Percentiles rank a stretch among this genome's conserved stretches.
Evolutionary conservation across 23 tunicate genomes (phyloP).

Genomic region (Diplosoma virens): DNA sequence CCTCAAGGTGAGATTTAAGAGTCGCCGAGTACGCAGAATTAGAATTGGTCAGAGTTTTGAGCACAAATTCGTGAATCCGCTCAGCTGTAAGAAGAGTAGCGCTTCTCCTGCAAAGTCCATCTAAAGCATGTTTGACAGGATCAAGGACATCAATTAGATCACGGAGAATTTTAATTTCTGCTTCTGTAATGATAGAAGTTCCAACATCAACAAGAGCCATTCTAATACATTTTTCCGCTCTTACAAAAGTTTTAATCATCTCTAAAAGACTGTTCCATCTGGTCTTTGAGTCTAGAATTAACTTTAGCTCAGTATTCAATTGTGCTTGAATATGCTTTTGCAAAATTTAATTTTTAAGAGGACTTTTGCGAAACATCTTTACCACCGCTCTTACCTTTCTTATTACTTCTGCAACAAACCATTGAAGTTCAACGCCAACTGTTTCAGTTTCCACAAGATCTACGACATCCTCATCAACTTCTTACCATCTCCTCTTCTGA

Average conservation of each 20-base stretch:
- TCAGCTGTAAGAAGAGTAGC: constrained; percentile 36
- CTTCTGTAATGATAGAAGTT: constrained; percentile 18
- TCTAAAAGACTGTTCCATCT: constrained; percentile 58
- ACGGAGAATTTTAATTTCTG: constrained; percentile 28
- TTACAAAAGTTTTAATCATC: constrained; percentile 37
- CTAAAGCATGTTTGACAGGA: constrained; percentile 34
- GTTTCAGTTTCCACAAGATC: constrained; percentile 39
- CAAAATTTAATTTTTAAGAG: constrained; percentile 39
- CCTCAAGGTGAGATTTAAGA: constrained; percentile 30
- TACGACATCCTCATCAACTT: constrained; percentile 35
- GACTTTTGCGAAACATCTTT: constrained; percentile 37
- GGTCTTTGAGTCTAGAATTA: constrained; percentile 50
- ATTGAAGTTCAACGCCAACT: constrained; percentile 35
- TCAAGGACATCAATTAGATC: constrained; percentile 44
- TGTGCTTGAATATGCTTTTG: constrained; percentile 44
- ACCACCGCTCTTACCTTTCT: constrained; percentile 44
- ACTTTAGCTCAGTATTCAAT: constrained; percentile 48
- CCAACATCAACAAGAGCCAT: constrained; percentile 42
- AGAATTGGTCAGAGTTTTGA: constrained; percentile 36
- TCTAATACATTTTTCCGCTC: constrained; percentile 45
- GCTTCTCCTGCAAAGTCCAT: constrained; percentile 32
- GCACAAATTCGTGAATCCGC: constrained; percentile 35
- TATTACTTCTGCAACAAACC: constrained; percentile 57
- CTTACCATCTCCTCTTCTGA: constrained; percentile 54
- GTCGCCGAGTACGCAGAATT: constrained; percentile 32